A percentile compares a stretch with the other conserved stretches of the same genome.
Evolutionary conservation across 2,113 vertebrate species (phyloP).

Genomic region (Aramus guarauna): DNA sequence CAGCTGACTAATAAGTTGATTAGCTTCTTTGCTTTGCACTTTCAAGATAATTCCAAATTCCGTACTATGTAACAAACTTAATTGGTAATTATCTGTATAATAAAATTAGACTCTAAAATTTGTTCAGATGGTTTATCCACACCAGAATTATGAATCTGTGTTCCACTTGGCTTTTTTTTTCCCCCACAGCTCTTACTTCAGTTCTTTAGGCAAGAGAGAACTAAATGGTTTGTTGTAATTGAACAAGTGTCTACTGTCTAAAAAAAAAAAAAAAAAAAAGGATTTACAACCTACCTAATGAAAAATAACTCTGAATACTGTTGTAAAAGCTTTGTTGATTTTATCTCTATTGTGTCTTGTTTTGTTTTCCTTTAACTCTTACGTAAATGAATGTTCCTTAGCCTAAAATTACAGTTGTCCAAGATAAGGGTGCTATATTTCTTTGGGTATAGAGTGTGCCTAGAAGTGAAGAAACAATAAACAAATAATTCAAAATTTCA

Average conservation of each 20-base stretch:
- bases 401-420: not conserved
- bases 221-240: conserved; percentile 4
- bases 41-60: conserved; percentile 11
- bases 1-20: not conserved
- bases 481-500: not conserved
- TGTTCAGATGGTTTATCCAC: conserved; percentile 8
- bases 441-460: not conserved
- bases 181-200: not conserved
- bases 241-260: not conserved
- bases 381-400: not conserved
- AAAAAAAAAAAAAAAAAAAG: not conserved
- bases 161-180: not conserved
- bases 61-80: not conserved
- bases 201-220: not conserved
- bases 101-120: conserved; percentile 31
- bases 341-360: not conserved
- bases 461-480: not conserved
- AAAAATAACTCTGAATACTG: not conserved
- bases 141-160: not conserved
- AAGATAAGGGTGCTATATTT: not conserved
- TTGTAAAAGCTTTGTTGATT: not conserved
- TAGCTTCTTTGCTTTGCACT: not conserved
- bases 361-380: not conserved
- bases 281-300: not conserved
- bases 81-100: conserved; percentile 21